A percentile compares a stretch with the other conserved stretches of the same genome.
Evolutionary conservation across 2,888 invertebrate species (phyloP).

Genomic region (Spicauda simplicius): DNA sequence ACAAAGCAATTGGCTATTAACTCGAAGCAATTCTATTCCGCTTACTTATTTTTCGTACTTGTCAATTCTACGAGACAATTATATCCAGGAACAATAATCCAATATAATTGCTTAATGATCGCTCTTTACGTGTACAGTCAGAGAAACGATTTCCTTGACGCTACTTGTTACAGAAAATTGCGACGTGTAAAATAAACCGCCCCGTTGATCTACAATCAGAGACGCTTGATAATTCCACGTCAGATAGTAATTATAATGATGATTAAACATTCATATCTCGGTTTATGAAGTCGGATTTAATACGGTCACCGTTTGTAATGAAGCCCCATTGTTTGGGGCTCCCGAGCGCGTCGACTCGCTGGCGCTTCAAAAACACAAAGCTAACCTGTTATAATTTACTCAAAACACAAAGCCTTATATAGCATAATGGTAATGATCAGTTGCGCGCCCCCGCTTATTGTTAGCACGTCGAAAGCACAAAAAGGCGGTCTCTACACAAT

Average conservation of each 20-base stretch:
- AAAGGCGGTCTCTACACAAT: constrained; percentile 75
- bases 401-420: constrained; percentile 84
- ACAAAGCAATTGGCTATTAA: constrained; percentile 56
- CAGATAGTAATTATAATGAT: constrained; percentile 35
- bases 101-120: constrained; percentile 73
- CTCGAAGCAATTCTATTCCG: constrained; percentile 56
- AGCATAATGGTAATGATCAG: constrained; percentile 83
- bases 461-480: constrained; percentile 79
- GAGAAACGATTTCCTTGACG: constrained; percentile 58
- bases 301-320: constrained; percentile 80
- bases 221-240: constrained; percentile 9
- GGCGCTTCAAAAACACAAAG: constrained; percentile 73
- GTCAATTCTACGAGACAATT: constrained; percentile 62
- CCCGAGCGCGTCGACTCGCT: constrained; percentile 57
- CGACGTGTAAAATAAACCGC: constrained; percentile 56
- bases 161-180: constrained; percentile 60
- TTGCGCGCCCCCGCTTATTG: constrained; percentile 77
- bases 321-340: constrained; percentile 66
- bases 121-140: constrained; percentile 52
- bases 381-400: constrained; percentile 83
- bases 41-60: constrained; percentile 54
- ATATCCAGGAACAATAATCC: constrained; percentile 65
- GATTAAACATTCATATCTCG: constrained; percentile 34
- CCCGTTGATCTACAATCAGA: constrained; percentile 36
- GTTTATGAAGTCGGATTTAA: constrained; percentile 48